Evolutionary conservation across 2,113 vertebrate species (phyloP).

Genomic region (Spilogale gracilis): DNA sequence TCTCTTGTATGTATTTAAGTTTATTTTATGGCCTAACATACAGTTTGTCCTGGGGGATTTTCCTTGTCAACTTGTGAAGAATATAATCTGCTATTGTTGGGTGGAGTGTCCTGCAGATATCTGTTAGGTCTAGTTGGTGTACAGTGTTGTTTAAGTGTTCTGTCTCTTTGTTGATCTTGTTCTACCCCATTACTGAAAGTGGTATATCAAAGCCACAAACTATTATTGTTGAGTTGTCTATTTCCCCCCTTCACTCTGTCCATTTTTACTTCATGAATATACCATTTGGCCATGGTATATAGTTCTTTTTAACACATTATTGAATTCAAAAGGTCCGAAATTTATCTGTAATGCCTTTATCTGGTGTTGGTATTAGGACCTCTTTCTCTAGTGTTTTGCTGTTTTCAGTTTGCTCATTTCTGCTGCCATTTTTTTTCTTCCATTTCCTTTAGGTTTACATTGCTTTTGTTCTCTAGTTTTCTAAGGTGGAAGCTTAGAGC

Average conservation of each 20-base stretch:
- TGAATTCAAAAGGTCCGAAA: not conserved
- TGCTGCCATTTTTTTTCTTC: not conserved
- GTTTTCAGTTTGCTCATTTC: not conserved
- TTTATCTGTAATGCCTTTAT: not conserved
- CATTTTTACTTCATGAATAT: not conserved
- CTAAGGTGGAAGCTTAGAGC: not conserved
- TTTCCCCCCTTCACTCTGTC: not conserved
- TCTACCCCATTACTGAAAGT: not conserved
- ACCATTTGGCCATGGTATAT: not conserved
- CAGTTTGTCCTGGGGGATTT: not conserved
- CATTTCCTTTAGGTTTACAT: not conserved
- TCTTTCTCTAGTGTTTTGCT: not conserved
- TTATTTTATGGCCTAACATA: not conserved
- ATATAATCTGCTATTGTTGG: not conserved
- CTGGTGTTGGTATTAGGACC: not conserved
- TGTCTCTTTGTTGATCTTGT: not conserved
- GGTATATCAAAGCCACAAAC: not conserved
- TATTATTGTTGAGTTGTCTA: not conserved
- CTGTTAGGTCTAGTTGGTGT: not conserved
- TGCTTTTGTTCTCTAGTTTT: not conserved
- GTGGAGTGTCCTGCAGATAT: not conserved
- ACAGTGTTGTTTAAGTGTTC: not conserved
- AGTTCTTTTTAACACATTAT: not conserved
- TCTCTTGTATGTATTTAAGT: not conserved
- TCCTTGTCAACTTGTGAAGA: not conserved